phyloP scores from a whole-genome alignment of 1,140 invertebrate species.

The Aphidius ervi region DNA sequence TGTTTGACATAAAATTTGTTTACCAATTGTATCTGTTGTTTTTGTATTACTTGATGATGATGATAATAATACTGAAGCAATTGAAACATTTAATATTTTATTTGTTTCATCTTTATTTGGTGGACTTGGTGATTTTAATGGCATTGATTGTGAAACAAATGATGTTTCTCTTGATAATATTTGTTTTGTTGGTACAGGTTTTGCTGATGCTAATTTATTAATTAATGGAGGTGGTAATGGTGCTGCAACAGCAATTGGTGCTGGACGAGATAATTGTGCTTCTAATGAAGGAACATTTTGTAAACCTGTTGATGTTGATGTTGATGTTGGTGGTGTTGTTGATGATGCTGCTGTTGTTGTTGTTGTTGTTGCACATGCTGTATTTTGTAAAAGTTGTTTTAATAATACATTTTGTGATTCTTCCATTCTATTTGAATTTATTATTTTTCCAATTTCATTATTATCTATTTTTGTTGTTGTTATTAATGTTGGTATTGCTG shows the following conservation, averaged over 20 bases:
- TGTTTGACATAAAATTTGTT: not conserved
- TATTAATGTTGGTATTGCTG: no score
- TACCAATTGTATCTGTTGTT: not conserved
- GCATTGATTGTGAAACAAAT: slow-evolving; percentile 51
- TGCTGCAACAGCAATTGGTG: slow-evolving; percentile 58
- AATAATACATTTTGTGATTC: slow-evolving; percentile 85
- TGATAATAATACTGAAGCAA: not conserved
- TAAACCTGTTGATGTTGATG: slow-evolving; percentile 58
- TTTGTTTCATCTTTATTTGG: slow-evolving; percentile 52
- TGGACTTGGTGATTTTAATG: slow-evolving; percentile 39
- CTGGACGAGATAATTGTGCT: slow-evolving; percentile 68
- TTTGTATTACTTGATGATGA: slow-evolving; percentile 2
- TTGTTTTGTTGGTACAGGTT: slow-evolving; percentile 34
- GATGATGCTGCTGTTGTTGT: slow-evolving; percentile 54
- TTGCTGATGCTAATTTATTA: slow-evolving; percentile 38
- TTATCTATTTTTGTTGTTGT: slow-evolving; percentile 28
- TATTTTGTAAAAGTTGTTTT: slow-evolving; percentile 86
- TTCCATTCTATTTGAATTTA: slow-evolving; percentile 55
- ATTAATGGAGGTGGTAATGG: slow-evolving; percentile 48
- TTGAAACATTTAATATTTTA: slow-evolving; percentile 23
- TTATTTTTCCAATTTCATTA: slow-evolving; percentile 32
- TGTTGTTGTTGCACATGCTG: slow-evolving; percentile 60
- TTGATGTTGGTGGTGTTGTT: slow-evolving; percentile 47
- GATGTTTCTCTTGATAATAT: slow-evolving; percentile 56
- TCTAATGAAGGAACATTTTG: slow-evolving; percentile 69